A percentile compares a stretch with the other conserved stretches of the same genome.
These are phyloP conservation scores for Oreochromis grahami DNA, from an alignment of 2,797 vertebrate species.

Conservation along the genomic window DNA sequence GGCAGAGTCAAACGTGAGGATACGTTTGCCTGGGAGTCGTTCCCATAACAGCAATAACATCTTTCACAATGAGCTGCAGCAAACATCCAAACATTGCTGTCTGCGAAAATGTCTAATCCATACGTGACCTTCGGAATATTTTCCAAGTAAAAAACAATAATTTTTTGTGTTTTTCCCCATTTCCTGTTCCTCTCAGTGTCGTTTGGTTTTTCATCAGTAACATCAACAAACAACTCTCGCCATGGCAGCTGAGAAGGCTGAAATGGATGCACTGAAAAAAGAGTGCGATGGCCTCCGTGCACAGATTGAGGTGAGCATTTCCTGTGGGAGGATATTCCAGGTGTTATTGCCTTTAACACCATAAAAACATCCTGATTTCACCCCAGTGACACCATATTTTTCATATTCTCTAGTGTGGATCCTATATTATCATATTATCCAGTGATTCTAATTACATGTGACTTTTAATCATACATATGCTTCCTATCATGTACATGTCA, in stretches of 20 bases:
- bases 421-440: too few relatives aligned
- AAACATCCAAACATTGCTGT: background rate
- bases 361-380: background rate
- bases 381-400: background rate
- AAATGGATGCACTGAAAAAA: constrained; percentile 92
- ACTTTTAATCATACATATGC: background rate
- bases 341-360: rapidly evolving
- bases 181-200: background rate
- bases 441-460: background rate
- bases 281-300: constrained; percentile 91
- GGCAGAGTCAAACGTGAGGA: background rate
- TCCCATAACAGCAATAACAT: background rate
- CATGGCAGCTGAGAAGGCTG: constrained; percentile 82
- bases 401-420: rapidly evolving
- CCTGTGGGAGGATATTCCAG: background rate
- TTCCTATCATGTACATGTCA: background rate
- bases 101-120: background rate
- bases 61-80: background rate
- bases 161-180: rapidly evolving
- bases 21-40: background rate
- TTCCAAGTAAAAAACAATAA: background rate
- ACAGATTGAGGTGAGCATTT: constrained; percentile 86
- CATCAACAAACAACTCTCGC: constrained; percentile 27
- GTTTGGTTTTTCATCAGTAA: constrained; percentile 38
- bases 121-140: rapidly evolving